Evolutionary conservation across 2,797 vertebrate genomes (phyloP), one percentile per base, ranked within the genome.

Genomic region (Chelmon rostratus): DNA sequence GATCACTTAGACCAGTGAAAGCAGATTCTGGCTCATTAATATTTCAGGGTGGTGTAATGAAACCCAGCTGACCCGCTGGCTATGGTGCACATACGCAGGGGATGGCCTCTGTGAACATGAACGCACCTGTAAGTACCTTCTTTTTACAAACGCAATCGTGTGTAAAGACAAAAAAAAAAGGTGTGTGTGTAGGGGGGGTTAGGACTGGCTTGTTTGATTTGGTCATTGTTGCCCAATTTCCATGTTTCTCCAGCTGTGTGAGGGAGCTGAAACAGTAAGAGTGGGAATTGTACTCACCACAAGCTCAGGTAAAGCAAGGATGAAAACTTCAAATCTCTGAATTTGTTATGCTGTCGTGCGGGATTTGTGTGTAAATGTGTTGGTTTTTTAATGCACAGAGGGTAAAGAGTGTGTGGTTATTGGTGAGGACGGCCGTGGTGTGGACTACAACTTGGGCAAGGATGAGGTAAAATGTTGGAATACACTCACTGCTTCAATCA

Each of bases 21-120:
- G 89, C 79, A 66, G 85, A 87, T 71, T 84, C 86, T 73, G 31
- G 3, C 42, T 84, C 81, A 87, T 95, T 59, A 92, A 94, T 95
- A 91, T 90, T 94, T 91, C 40, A 95, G 64, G 15, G 1, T 21
- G 11, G 21, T 80, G 93, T 86, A 90, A 93, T 81, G 35, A 67
- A 85, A 91, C 57, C 87, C 86, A 81, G 67, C 46, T 79, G 63
- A 47, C 31, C 23, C 33, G 15, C 71, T 46, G 25, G 61, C 59
- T 71, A 9, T 23, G n/a, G 25, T 49, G 65, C 59, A 73, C 49
- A 62, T 11, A 25, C 52, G 3, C 42, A 68, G 23, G 18, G 52
- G 49, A 82, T 71, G 69, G 69, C 69, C 42, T 37, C 79, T 53
- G 68, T 62, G 54, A 73, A 81, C 83, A 88, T 87, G 67, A 72